These are phyloP conservation scores for Poeciliopsis retropinna DNA, from an alignment of 2,113 vertebrate genomes.

Conservation along the genomic window DNA sequence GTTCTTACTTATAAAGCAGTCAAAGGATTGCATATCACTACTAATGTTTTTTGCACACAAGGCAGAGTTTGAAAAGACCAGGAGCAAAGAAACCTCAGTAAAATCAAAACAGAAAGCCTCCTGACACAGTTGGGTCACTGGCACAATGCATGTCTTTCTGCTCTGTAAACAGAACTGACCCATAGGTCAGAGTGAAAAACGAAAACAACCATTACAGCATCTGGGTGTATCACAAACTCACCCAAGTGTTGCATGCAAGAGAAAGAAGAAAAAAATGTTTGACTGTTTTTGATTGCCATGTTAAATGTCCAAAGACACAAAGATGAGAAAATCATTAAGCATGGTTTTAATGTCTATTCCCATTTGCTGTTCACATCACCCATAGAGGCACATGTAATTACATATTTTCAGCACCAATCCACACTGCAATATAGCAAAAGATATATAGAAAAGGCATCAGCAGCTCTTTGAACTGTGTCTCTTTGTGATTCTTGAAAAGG, in stretches of 20 bases:
- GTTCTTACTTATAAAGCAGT: constrained; percentile 16
- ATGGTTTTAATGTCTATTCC: constrained; percentile 28
- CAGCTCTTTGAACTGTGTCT: constrained; percentile 21
- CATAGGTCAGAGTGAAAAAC: constrained; percentile 60
- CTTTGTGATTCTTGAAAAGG: constrained; percentile 42
- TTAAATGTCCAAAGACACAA: neutral
- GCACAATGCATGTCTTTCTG: constrained; percentile 53
- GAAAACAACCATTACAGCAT: constrained; percentile 45
- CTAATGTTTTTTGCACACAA: constrained; percentile 12
- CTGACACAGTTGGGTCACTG: constrained; percentile 44
- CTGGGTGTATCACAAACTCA: constrained; percentile 52
- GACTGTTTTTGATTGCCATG: constrained; percentile 7
- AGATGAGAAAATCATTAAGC: constrained; percentile 20
- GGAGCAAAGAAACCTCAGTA: constrained; percentile 8
- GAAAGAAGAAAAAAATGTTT: constrained; percentile 19
- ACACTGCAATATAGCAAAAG: constrained; percentile 44
- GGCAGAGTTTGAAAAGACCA: constrained; percentile 8
- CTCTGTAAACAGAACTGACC: constrained; percentile 55
- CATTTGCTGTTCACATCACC: constrained; percentile 34
- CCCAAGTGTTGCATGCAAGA: constrained; percentile 41
- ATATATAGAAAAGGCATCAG: constrained; percentile 17
- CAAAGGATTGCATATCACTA: constrained; percentile 20
- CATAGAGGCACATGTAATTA: constrained; percentile 66
- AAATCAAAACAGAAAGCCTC: constrained; percentile 56
- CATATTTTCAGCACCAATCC: constrained; percentile 59